Conservation (phyloP, 2,797 vertebrate genomes). For the Tiaroga cobitis region DNA sequence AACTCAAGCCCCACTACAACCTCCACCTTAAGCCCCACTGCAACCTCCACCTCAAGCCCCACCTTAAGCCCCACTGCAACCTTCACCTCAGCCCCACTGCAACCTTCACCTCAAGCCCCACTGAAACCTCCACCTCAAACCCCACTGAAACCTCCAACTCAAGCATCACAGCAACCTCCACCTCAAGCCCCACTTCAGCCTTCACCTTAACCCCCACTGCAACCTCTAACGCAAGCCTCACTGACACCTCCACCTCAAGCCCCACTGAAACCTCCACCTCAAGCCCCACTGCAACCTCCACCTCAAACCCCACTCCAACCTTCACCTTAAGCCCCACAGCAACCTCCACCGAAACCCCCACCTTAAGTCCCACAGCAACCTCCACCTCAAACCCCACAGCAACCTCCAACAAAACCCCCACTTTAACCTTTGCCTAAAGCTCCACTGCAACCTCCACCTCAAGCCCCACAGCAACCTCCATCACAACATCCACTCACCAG, state of each 20-base stretch:
- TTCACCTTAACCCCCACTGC: too few relatives aligned
- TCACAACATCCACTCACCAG: background rate
- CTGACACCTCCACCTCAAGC: background rate
- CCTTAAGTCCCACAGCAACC: background rate
- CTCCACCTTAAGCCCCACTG: background rate
- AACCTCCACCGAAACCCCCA: background rate
- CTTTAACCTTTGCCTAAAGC: too few relatives aligned
- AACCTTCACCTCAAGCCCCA: too few relatives aligned
- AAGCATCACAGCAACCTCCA: too few relatives aligned
- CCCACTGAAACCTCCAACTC: too few relatives aligned
- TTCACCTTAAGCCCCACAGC: background rate
- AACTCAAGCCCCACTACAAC: background rate
- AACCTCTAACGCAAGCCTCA: too few relatives aligned
- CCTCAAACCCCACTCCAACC: too few relatives aligned
- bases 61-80: background rate
- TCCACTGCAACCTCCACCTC: background rate
- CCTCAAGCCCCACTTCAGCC: accelerated
- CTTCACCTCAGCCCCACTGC: too few relatives aligned
- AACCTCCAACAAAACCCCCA: background rate
- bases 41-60: background rate
- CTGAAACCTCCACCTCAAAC: too few relatives aligned
- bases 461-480: background rate
- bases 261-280: too few relatives aligned
- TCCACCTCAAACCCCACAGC: background rate
- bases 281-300: too few relatives aligned